phyloP scores from a whole-genome alignment of 2,113 vertebrate genomes.

The Triplophysa dalaica region DNA sequence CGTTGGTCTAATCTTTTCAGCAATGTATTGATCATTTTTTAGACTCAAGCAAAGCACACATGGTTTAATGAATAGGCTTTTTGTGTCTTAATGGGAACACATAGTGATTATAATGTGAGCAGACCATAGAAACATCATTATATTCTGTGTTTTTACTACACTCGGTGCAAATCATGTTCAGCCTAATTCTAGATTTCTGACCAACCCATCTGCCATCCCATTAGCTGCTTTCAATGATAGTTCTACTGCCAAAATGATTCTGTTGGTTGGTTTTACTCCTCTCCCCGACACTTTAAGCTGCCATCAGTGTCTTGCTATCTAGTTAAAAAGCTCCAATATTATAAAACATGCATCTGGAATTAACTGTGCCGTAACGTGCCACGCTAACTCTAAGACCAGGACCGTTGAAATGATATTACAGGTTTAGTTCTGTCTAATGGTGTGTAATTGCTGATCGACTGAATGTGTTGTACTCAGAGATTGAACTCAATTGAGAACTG shows the following conservation, averaged over 20 bases:
- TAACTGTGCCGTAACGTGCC: neutral
- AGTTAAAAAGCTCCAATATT: neutral
- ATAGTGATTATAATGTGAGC: no score
- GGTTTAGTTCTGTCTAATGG: neutral
- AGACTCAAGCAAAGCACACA: neutral
- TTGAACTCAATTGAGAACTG: neutral
- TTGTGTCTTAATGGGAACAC: neutral
- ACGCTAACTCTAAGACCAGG: neutral
- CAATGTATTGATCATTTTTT: neutral
- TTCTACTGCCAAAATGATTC: neutral
- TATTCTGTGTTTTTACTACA: neutral
- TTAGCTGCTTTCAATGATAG: neutral
- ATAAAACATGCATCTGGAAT: neutral
- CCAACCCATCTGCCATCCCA: neutral
- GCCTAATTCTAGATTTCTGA: neutral
- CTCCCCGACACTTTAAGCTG: conserved; percentile 11
- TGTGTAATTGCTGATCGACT: neutral
- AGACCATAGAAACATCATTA: neutral
- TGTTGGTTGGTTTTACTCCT: neutral
- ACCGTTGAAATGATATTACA: neutral
- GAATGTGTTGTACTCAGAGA: neutral
- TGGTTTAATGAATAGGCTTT: neutral
- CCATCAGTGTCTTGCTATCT: conserved; percentile 15
- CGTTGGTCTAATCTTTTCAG: neutral
- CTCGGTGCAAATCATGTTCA: neutral